phyloP scores from a whole-genome alignment of 1,140 invertebrate species.

The Micrasema minimum region DNA sequence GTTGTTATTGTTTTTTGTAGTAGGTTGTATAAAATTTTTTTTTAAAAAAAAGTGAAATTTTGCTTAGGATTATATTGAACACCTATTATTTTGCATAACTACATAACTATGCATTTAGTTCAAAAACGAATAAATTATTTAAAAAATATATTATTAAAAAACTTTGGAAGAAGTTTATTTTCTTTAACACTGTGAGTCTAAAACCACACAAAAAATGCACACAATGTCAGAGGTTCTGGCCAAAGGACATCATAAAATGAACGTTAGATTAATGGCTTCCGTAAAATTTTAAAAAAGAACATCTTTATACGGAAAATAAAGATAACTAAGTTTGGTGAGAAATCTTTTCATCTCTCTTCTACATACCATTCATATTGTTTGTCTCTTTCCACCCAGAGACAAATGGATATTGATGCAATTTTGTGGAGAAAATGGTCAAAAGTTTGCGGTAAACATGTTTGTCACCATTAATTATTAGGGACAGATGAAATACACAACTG shows the following conservation, averaged over 20 bases:
- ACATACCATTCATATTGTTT: not conserved
- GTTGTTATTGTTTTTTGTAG: too few species aligned
- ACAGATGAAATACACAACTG: conserved; percentile 19
- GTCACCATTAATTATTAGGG: conserved; percentile 41
- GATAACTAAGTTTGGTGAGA: not conserved
- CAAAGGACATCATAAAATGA: conserved; percentile 22
- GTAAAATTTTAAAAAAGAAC: conserved; percentile 31
- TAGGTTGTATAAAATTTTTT: too few species aligned
- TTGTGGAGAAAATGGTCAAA: conserved; percentile 34
- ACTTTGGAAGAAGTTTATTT: not conserved
- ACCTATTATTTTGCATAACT: too few species aligned
- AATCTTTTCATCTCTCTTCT: conserved; percentile 3
- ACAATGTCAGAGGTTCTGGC: conserved; percentile 8
- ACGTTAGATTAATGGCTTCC: conserved; percentile 46
- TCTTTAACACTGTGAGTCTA: conserved; percentile 10
- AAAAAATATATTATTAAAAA: too few species aligned
- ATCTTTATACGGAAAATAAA: not conserved
- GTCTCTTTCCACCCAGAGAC: too few species aligned
- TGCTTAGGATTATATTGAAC: too few species aligned
- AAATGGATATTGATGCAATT: conserved; percentile 10
- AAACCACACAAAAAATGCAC: conserved; percentile 2
- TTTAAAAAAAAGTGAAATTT: too few species aligned
- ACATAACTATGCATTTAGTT: not conserved
- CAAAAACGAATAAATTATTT: not conserved
- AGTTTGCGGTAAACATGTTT: conserved; percentile 31